A percentile compares a stretch with the other conserved stretches of the same genome.
Conservation (phyloP, 1,140 invertebrate species). For the Papilio machaon region DNA sequence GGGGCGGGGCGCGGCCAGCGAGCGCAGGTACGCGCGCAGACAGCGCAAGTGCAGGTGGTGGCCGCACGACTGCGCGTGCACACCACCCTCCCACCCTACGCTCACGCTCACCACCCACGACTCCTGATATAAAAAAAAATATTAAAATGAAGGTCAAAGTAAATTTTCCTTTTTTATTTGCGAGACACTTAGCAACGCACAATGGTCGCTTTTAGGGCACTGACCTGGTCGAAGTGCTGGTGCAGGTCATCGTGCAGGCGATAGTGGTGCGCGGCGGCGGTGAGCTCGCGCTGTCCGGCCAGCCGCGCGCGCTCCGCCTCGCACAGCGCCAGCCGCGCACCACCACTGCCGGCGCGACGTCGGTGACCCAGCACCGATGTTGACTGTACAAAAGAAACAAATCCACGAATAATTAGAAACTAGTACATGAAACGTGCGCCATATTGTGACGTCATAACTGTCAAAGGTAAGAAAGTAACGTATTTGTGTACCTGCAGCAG, state of each 20-base stretch:
- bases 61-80: conserved; percentile 97
- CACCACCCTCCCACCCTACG: conserved; percentile 95
- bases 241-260: conserved; percentile 86
- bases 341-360: conserved; percentile 78
- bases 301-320: conserved; percentile 84
- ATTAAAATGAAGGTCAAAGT: no score
- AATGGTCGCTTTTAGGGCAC: not conserved
- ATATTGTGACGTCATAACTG: no score
- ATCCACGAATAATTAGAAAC: no score
- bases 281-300: conserved; percentile 84
- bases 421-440: no score
- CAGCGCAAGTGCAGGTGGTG: conserved; percentile 97
- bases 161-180: no score
- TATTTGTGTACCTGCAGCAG: conserved; percentile 87
- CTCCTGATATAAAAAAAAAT: conserved; percentile 70
- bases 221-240: conserved; percentile 88
- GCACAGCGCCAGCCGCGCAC: conserved; percentile 66
- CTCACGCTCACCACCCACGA: conserved; percentile 94
- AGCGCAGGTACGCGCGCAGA: conserved; percentile 93
- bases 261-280: conserved; percentile 86
- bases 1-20: conserved; percentile 88
- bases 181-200: not conserved
- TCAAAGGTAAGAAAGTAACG: not conserved
- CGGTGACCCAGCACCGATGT: conserved; percentile 92
- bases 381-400: conserved; percentile 81